Evolutionary conservation across 2,888 invertebrate species (phyloP), one percentile per base, ranked within the genome.

Genomic region (Brachycybe producta): DNA sequence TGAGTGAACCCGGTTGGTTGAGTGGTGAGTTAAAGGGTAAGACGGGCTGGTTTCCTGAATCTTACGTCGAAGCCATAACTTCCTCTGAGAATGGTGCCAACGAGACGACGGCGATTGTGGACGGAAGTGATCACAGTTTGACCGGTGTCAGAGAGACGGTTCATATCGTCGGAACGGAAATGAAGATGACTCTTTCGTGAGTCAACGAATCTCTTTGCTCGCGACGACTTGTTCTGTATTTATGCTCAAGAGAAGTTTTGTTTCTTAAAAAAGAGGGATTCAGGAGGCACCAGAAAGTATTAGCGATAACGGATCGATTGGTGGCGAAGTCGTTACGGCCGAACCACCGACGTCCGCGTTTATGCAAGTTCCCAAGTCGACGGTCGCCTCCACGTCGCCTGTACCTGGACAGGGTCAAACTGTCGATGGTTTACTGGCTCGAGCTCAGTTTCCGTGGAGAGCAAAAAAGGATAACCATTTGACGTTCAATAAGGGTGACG

Each of bases 1-100:
- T 81, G 58, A 84, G 90, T 0, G 97, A 97, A 64, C 92, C 92
- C 0, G 97, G 95, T n/a, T 98, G 97, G 94, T 71, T 87, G 60
- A 87, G 90, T 57, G 97, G 97, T 0, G 84, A 85, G 61, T 80
- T 90, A 27, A 75, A 85, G 62, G 94, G 91, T 2, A 81, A 83
- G 55, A 82, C 84, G 0, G 95, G 95, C 1, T 94, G 92, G 91
- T 94, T 95, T 71, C 95, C 95, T 0, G 90, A 92, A 67, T 85
- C 90, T 0, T 95, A 94, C 92, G 91, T 95, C 95, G 71, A 95
- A 95, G 54, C 28, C 13, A 52, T 43, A 24, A 35, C 46, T n/a
- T 51, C 34, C 19, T 28, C 40, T 13, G 51, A 34, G 13, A 13
- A 17, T 17, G 40, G 28, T 11, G 27, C 40, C 19, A 19, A 17